Evolutionary conservation across 2,113 vertebrate genomes (phyloP).

Genomic region (Gyps fulvus): DNA sequence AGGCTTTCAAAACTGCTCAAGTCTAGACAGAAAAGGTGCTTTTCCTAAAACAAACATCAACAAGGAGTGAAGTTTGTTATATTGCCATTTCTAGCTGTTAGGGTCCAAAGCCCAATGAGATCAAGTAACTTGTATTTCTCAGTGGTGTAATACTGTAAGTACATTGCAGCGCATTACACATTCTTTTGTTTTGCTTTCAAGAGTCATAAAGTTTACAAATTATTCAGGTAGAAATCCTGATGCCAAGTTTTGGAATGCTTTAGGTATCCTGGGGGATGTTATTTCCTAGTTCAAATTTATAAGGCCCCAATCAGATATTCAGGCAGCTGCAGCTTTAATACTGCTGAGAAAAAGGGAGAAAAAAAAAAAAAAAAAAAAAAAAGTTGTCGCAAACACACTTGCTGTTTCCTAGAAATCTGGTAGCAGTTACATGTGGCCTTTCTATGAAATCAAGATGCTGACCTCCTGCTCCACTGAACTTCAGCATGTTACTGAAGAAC

Average conservation of each 20-base stretch:
- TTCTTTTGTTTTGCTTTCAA: not conserved
- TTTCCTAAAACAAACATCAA: not conserved
- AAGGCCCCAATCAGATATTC: not conserved
- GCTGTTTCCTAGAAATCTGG: not conserved
- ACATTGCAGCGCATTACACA: accelerated
- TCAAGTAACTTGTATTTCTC: not conserved
- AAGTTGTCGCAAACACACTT: not conserved
- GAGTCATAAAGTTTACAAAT: not conserved
- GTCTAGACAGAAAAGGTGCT: not conserved
- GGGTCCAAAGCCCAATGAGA: not conserved
- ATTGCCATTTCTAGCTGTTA: not conserved
- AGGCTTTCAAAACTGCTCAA: not conserved
- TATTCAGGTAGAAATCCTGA: not conserved
- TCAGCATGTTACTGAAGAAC: accelerated
- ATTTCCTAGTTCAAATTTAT: not conserved
- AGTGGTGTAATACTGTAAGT: not conserved
- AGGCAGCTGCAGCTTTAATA: not conserved
- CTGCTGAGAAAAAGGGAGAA: not conserved
- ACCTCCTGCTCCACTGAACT: not conserved
- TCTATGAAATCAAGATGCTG: not conserved
- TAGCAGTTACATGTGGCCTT: not conserved
- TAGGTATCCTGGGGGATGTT: not conserved
- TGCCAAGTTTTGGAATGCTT: not conserved
- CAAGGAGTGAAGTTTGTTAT: not conserved
- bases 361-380: too few relatives aligned